Conservation (phyloP, 2,797 vertebrate genomes). For the Microhierax caerulescens region DNA sequence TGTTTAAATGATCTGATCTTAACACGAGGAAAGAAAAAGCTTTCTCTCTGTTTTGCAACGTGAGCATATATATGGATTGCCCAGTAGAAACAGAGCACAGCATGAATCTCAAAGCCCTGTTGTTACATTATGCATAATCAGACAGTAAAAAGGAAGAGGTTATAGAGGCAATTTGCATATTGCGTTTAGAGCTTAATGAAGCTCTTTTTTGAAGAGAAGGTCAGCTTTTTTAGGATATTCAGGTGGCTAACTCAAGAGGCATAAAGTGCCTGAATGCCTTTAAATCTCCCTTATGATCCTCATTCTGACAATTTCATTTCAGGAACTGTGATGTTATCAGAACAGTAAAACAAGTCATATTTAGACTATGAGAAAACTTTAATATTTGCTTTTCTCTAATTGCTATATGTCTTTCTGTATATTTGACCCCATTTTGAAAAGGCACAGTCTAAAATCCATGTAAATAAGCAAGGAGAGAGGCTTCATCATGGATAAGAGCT, state of each 20-base stretch:
- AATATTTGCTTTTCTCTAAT: neutral
- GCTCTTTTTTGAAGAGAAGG: neutral
- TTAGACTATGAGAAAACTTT: neutral
- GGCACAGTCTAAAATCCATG: neutral
- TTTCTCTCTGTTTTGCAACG: neutral
- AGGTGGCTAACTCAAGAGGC: neutral
- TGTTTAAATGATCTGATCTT: neutral
- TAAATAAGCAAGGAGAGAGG: neutral
- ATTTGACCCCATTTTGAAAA: neutral
- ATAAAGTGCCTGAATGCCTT: neutral
- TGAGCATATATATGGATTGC: neutral
- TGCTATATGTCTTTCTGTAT: neutral
- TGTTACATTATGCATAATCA: conserved; percentile 20
- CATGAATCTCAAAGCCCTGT: neutral
- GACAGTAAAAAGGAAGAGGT: neutral
- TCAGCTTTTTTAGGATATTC: neutral
- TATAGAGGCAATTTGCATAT: neutral
- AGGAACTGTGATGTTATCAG: neutral
- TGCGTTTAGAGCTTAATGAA: conserved; percentile 14
- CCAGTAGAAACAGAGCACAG: neutral
- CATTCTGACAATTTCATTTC: neutral
- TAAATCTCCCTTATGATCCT: neutral
- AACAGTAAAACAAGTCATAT: neutral
- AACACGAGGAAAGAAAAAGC: neutral
- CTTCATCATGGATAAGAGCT: neutral